phyloP scores from a whole-genome alignment of 2,888 invertebrate genomes.

The Drosophila percnosoma region DNA sequence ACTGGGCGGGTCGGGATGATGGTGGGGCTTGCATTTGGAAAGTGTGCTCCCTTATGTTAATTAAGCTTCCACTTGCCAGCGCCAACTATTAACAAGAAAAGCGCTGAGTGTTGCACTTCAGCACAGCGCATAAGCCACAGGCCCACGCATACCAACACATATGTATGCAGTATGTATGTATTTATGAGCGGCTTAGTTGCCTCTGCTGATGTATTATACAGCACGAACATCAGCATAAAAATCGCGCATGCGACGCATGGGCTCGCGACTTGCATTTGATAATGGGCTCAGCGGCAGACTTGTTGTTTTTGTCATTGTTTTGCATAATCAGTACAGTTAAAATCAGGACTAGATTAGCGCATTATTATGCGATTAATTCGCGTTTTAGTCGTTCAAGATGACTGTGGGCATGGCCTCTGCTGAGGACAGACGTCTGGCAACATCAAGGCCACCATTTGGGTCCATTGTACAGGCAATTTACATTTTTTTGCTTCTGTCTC shows the following conservation, averaged over 20 bases:
- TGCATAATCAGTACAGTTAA: conserved; percentile 62
- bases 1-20: conserved; percentile 3
- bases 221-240: conserved; percentile 22
- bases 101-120: conserved; percentile 64
- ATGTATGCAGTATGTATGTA: neutral
- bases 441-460: conserved; percentile 61
- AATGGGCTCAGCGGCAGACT: conserved; percentile 18
- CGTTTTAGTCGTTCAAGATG: conserved; percentile 18
- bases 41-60: conserved; percentile 71
- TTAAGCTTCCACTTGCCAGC: conserved; percentile 73
- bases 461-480: conserved; percentile 59
- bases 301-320: conserved; percentile 19
- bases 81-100: conserved; percentile 72
- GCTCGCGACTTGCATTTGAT: conserved; percentile 42
- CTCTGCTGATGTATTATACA: neutral
- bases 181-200: neutral
- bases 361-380: conserved; percentile 62
- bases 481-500: conserved; percentile 8
- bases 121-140: conserved; percentile 34
- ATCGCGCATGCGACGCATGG: conserved; percentile 51
- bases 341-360: conserved; percentile 69
- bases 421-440: conserved; percentile 42
- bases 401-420: conserved; percentile 34
- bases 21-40: conserved; percentile 27
- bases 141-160: neutral